Evolutionary conservation across 2,888 invertebrate genomes (phyloP), one percentile per base, ranked within the genome.

Genomic region (Phengaris arion): DNA sequence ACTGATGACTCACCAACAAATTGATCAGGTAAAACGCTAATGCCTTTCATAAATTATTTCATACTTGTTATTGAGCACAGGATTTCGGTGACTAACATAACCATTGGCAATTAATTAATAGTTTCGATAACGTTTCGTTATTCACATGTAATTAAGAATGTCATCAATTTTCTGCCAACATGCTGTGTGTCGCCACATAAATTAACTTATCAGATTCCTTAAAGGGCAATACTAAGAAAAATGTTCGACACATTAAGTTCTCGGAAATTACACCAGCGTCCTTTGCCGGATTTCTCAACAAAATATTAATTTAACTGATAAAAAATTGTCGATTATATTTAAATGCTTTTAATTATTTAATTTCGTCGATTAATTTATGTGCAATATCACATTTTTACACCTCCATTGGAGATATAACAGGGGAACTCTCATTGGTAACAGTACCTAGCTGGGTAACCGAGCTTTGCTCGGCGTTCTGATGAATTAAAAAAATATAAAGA

Each of bases 141-240:
- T 69, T 69, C 69, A 69, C 46, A 48, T 35, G 51, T 72, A 72
- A 52, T 72, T 72, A 72, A 52, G 52, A 35, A 72, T 51, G 52
- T 64, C 72, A 54, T 72, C 72, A 54, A 54, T 72, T 48, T 70
- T 51, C 15, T 12, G 48, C 51, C 22, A 70, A 51, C 69, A 69
- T 69, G 70, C 22, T 48, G 15, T 22, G 15, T 70, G 52, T 77
- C 70, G 72, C 74, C 77, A 75, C 70, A 76, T 76, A 76, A 77
- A 78, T 72, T 77, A 72, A 75, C 75, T 77, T 78, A 76, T 77
- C 57, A 76, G 77, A 77, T 77, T 75, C 75, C 78, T 76, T 74
- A 64, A 77, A 76, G 78, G 75, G 77, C 76, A 78, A 77, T 77
- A 76, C 77, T 70, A 68, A 68, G 77, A 78, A 76, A 59, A 77